phyloP scores from a whole-genome alignment of 2,113 vertebrate genomes.

The Apteryx mantelli region DNA sequence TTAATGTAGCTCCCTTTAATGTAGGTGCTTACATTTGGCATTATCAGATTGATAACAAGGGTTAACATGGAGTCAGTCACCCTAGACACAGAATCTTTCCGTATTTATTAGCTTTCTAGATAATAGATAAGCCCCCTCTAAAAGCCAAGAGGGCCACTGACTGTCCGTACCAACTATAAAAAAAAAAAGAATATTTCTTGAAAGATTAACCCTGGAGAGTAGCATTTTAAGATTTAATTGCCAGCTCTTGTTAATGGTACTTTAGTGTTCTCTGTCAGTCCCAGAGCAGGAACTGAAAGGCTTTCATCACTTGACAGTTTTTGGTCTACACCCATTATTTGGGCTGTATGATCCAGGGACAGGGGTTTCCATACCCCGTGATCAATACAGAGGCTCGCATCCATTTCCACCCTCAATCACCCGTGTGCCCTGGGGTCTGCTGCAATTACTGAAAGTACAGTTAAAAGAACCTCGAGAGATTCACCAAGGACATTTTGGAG shows the following conservation, averaged over 20 bases:
- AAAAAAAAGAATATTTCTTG: neutral
- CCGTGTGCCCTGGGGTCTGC: neutral
- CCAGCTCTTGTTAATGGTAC: neutral
- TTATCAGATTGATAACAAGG: neutral
- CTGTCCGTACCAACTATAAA: rapidly evolving
- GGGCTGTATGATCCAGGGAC: neutral
- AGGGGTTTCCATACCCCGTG: neutral
- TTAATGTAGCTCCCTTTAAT: neutral
- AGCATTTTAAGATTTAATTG: neutral
- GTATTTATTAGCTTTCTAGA: neutral
- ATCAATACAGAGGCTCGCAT: neutral
- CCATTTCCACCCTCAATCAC: neutral
- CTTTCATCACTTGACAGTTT: neutral
- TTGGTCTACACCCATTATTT: neutral
- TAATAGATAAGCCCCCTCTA: neutral
- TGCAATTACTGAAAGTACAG: neutral
- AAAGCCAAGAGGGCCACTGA: neutral
- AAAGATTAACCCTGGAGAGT: neutral
- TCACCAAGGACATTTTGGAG: neutral
- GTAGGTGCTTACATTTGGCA: neutral
- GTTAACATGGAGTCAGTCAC: neutral
- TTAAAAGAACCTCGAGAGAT: neutral
- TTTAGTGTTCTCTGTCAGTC: neutral
- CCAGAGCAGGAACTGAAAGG: neutral
- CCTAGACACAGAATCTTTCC: neutral